phyloP scores from a whole-genome alignment of 2,113 vertebrate genomes.

The Rhagologus leucostigma region DNA sequence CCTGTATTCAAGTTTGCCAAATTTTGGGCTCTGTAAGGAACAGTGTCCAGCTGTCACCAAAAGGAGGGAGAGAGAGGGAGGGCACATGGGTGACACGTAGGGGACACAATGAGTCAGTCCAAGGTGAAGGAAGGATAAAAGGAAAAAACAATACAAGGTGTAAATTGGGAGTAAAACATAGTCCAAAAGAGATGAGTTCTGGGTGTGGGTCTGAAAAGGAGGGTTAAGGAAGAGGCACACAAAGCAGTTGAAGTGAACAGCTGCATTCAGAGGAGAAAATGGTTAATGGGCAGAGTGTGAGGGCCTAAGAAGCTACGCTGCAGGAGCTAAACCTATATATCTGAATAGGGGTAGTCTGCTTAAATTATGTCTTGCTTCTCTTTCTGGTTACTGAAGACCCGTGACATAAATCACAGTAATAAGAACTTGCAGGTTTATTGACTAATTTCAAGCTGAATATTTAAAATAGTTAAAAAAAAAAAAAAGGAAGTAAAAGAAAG shows the following conservation, averaged over 20 bases:
- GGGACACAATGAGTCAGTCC: background rate
- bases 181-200: background rate
- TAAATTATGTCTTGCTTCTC: background rate
- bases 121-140: background rate
- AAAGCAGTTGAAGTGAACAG: background rate
- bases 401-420: background rate
- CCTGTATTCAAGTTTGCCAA: background rate
- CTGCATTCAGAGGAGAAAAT: background rate
- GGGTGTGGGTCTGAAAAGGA: background rate
- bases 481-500: rapidly evolving
- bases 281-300: background rate
- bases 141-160: background rate
- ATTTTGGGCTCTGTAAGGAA: background rate
- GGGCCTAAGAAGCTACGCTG: rapidly evolving
- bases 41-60: background rate
- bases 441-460: background rate
- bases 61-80: background rate
- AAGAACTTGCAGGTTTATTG: background rate
- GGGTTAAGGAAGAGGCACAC: background rate
- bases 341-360: background rate
- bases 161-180: background rate
- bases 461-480: background rate
- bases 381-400: background rate
- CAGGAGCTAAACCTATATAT: background rate
- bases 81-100: background rate